A percentile compares a stretch with the other conserved stretches of the same genome.
These are phyloP conservation scores for Rutpela maculata DNA, from an alignment of 2,888 invertebrate genomes.

Conservation along the genomic window DNA sequence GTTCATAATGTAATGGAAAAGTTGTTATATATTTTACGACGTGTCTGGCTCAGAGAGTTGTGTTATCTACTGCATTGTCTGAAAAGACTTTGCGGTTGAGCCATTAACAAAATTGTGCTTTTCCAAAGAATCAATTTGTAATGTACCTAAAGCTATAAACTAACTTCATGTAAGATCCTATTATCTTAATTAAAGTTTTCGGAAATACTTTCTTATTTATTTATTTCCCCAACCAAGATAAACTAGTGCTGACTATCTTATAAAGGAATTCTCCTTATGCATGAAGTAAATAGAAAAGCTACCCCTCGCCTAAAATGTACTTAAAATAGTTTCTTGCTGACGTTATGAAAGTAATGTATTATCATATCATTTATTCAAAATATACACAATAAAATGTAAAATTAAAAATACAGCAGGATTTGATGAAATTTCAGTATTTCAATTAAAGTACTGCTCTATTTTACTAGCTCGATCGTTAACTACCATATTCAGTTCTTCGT, in stretches of 20 bases:
- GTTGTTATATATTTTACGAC: conserved; percentile 47
- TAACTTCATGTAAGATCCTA: conserved; percentile 28
- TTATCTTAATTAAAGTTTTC: conserved; percentile 38
- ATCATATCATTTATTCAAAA: too few relatives aligned
- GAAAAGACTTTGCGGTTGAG: conserved; percentile 37
- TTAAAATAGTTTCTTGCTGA: not conserved
- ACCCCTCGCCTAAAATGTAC: not conserved
- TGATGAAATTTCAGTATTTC: too few relatives aligned
- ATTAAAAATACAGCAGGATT: too few relatives aligned
- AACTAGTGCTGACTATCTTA: not conserved
- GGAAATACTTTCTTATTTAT: conserved; percentile 15
- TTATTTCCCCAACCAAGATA: not conserved
- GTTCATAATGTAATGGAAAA: conserved; percentile 49
- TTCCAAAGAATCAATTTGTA: conserved; percentile 40
- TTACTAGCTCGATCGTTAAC: too few relatives aligned
- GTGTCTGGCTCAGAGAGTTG: conserved; percentile 32
- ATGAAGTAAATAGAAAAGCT: not conserved
- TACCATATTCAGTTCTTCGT: too few relatives aligned
- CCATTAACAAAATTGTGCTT: conserved; percentile 41
- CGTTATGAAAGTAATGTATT: too few relatives aligned
- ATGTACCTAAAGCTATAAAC: conserved; percentile 39
- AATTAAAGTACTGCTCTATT: too few relatives aligned
- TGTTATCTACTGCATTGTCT: conserved; percentile 39
- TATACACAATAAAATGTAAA: too few relatives aligned
- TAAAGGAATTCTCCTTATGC: too few relatives aligned